These are phyloP conservation scores for Ganaspis sp. DNA, from an alignment of 1,140 invertebrate genomes.

Conservation along the genomic window DNA sequence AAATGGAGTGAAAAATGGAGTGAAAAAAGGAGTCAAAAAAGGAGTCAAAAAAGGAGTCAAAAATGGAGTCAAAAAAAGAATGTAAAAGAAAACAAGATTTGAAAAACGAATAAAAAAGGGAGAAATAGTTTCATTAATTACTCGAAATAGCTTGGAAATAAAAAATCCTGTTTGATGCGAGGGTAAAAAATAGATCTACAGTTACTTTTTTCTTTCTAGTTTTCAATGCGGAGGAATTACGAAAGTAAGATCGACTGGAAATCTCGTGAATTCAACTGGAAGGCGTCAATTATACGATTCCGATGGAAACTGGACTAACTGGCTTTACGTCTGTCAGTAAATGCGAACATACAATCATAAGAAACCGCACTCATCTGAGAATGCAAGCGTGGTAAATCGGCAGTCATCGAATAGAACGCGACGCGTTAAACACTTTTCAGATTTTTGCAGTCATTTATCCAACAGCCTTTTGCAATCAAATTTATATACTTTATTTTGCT, in stretches of 20 bases:
- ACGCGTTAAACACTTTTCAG: slow-evolving; percentile 34
- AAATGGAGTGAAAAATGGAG: no score
- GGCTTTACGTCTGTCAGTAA: slow-evolving; percentile 52
- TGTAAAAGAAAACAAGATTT: no score
- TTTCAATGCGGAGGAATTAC: slow-evolving; percentile 10
- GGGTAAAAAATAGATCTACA: background rate
- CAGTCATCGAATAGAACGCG: slow-evolving; percentile 41
- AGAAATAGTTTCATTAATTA: no score
- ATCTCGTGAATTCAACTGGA: slow-evolving; percentile 3
- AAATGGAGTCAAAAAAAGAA: no score
- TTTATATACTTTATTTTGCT: background rate
- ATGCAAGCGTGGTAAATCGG: slow-evolving; percentile 60
- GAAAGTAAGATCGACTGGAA: background rate
- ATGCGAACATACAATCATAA: background rate
- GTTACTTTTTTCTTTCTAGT: background rate
- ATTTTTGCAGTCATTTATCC: background rate
- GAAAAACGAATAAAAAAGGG: no score
- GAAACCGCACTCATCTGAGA: slow-evolving; percentile 45
- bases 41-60: no score
- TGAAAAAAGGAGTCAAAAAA: no score
- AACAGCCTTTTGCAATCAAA: no score
- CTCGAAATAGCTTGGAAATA: background rate
- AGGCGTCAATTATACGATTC: slow-evolving; percentile 26
- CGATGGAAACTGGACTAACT: slow-evolving; percentile 65
- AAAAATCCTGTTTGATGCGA: background rate